A percentile compares a stretch with the other conserved stretches of the same genome.
Conservation (phyloP, 2,888 invertebrate genomes). For the Tridacna gigas region DNA sequence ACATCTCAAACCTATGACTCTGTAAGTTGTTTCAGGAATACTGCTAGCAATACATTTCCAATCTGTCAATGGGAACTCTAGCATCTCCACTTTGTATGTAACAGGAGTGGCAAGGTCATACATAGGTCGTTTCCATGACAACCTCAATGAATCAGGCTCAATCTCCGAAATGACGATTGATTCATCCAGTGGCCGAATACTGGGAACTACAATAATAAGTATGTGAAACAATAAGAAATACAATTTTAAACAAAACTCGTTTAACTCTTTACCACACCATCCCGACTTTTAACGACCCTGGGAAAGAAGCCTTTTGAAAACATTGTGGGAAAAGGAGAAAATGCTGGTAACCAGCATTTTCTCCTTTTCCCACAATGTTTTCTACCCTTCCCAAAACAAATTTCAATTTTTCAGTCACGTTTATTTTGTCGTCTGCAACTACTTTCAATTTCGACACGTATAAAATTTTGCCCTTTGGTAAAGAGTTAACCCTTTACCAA, state of each 20-base stretch:
- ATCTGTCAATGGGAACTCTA: slow-evolving; percentile 75
- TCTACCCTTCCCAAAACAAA: neutral
- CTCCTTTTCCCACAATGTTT: neutral
- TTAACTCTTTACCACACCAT: no score
- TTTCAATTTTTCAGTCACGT: neutral
- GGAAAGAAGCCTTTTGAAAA: neutral
- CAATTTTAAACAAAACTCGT: no score
- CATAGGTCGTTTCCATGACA: slow-evolving; percentile 78
- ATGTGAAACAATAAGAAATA: no score
- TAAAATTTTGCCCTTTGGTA: no score
- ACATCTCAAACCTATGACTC: slow-evolving; percentile 65
- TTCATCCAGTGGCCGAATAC: slow-evolving; percentile 35
- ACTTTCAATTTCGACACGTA: no score
- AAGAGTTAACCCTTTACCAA: no score
- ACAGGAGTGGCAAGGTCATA: slow-evolving; percentile 66
- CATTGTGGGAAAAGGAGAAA: neutral
- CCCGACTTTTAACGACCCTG: neutral
- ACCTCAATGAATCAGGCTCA: slow-evolving; percentile 71
- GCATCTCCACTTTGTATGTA: slow-evolving; percentile 77
- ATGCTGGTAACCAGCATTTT: neutral
- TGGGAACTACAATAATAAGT: neutral
- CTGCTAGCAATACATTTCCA: slow-evolving; percentile 87
- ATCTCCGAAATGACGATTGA: slow-evolving; percentile 63
- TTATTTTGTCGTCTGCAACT: no score
- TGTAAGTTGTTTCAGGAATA: slow-evolving; percentile 73